Evolutionary conservation across 2,797 vertebrate genomes (phyloP).

Genomic region (Rhodeus uyekii): DNA sequence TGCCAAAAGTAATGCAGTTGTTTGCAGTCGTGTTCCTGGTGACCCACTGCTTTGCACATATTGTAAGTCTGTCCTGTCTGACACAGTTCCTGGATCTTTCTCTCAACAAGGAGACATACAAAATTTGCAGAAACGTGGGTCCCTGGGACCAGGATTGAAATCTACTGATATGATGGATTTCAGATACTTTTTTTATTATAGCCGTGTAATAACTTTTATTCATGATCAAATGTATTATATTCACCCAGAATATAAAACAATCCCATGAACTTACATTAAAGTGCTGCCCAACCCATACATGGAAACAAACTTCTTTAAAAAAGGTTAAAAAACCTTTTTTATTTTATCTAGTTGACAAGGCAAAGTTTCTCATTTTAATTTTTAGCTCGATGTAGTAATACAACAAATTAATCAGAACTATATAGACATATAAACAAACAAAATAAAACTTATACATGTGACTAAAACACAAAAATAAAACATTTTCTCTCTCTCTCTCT

Average conservation of each 20-base stretch:
- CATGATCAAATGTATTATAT: background rate
- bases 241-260: background rate
- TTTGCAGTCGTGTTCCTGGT: background rate
- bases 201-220: background rate
- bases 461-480: no score
- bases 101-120: background rate
- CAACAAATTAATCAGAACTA: no score
- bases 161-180: background rate
- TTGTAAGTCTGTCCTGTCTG: background rate
- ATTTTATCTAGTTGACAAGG: no score
- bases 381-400: no score
- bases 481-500: no score
- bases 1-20: background rate
- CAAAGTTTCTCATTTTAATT: no score
- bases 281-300: background rate
- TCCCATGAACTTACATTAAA: background rate
- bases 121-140: no score
- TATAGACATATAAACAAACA: no score
- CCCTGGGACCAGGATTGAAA: background rate
- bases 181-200: background rate
- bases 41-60: no score
- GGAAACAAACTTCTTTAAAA: no score
- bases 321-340: no score
- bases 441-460: no score
- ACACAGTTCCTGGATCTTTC: background rate